Conservation (phyloP, 2,797 vertebrate species). For the Pogoniulus pusillus region DNA sequence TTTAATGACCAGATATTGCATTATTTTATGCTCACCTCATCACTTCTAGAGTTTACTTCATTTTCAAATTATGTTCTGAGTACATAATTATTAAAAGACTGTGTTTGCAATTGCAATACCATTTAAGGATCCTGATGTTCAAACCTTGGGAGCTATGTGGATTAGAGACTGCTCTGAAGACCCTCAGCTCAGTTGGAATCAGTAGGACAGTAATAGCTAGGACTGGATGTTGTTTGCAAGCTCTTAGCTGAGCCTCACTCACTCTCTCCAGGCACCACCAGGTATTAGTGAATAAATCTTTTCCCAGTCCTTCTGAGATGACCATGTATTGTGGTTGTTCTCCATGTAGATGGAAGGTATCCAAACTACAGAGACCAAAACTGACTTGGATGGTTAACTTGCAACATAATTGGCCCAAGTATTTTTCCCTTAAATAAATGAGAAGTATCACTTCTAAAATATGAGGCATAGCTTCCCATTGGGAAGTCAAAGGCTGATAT, state of each 20-base stretch:
- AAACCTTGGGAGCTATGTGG: not conserved
- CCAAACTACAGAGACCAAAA: not conserved
- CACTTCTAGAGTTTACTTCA: not conserved
- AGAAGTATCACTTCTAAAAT: not conserved
- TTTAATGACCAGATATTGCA: not conserved
- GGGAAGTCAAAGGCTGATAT: no score
- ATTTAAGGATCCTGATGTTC: not conserved
- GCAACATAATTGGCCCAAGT: not conserved
- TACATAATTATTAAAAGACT: not conserved
- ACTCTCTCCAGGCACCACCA: not conserved
- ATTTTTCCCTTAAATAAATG: not conserved
- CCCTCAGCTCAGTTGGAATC: not conserved
- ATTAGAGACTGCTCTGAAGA: not conserved
- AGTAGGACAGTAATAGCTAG: accelerated
- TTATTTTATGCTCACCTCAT: not conserved
- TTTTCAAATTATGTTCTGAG: not conserved
- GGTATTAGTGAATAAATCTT: not conserved
- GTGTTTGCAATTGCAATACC: not conserved
- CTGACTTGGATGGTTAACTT: not conserved
- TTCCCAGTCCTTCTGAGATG: not conserved
- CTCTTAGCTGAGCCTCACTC: not conserved
- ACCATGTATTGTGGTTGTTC: not conserved
- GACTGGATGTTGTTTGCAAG: not conserved
- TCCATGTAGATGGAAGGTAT: not conserved
- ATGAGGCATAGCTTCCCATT: no score